A percentile compares a stretch with the other conserved stretches of the same genome.
These are phyloP conservation scores for Muscidifurax raptorellus DNA, from an alignment of 1,140 invertebrate species.

Conservation along the genomic window DNA sequence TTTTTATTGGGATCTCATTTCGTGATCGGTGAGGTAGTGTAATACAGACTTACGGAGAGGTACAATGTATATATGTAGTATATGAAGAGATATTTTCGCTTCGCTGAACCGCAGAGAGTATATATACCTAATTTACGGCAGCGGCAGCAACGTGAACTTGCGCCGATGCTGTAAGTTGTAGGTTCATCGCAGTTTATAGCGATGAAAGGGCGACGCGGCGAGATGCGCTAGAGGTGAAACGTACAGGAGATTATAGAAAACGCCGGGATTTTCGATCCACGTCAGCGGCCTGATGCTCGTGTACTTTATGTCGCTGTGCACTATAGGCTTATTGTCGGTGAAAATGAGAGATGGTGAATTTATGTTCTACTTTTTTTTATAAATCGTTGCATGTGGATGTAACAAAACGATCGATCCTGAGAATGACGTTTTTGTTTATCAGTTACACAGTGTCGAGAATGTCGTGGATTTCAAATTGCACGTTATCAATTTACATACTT, in stretches of 20 bases:
- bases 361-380: neutral
- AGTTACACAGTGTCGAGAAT: too few species aligned
- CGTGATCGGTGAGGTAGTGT: slow-evolving; percentile 48
- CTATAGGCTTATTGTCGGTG: too few species aligned
- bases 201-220: slow-evolving; percentile 8
- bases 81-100: slow-evolving; percentile 15
- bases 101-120: neutral
- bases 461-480: too few species aligned
- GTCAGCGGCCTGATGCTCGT: neutral
- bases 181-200: neutral
- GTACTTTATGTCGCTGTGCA: neutral
- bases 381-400: neutral
- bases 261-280: neutral
- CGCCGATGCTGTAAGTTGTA: neutral
- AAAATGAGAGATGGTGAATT: neutral
- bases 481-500: too few species aligned
- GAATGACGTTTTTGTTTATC: neutral
- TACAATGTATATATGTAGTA: slow-evolving; percentile 17
- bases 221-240: neutral
- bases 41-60: slow-evolving; percentile 41
- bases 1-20: slow-evolving; percentile 48
- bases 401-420: too few species aligned
- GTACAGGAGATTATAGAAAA: neutral
- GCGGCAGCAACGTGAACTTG: neutral
- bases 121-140: neutral